These are phyloP conservation scores for Callosobruchus maculatus DNA, from an alignment of 2,888 invertebrate genomes.

Conservation along the genomic window DNA sequence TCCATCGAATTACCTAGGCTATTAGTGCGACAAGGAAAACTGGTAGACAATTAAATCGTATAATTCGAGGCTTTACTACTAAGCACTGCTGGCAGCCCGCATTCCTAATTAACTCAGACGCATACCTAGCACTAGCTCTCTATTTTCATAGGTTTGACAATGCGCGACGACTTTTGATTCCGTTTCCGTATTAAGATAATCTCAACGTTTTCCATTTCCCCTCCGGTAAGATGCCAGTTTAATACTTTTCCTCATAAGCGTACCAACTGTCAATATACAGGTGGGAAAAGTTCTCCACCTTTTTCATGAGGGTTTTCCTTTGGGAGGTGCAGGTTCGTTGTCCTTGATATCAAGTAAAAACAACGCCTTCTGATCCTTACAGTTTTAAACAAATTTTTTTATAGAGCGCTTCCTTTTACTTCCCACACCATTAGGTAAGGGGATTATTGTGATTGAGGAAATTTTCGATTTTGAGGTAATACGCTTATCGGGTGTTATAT, in stretches of 20 bases:
- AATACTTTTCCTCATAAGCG: background rate
- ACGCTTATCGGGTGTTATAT: too few relatives aligned
- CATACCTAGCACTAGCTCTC: conserved; percentile 5
- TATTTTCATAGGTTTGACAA: conserved; percentile 13
- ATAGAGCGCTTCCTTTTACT: too few relatives aligned
- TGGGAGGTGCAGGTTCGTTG: too few relatives aligned
- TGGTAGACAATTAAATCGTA: conserved; percentile 6
- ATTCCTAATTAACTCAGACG: conserved; percentile 4
- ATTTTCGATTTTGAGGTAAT: too few relatives aligned
- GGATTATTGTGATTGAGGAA: too few relatives aligned
- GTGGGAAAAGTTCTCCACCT: too few relatives aligned
- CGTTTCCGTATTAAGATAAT: conserved; percentile 11
- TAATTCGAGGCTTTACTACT: conserved; percentile 9
- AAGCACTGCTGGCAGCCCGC: background rate
- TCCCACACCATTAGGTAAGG: too few relatives aligned
- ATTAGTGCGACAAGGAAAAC: background rate
- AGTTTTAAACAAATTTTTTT: too few relatives aligned
- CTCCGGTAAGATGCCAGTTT: background rate
- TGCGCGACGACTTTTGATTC: conserved; percentile 12
- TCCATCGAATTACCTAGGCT: background rate
- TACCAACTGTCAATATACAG: too few relatives aligned
- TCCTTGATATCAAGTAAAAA: too few relatives aligned
- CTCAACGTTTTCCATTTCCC: conserved; percentile 4
- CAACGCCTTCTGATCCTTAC: too few relatives aligned
- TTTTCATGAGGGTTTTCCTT: too few relatives aligned